A percentile compares a stretch with the other conserved stretches of the same genome.
Evolutionary conservation across 2,113 vertebrate genomes (phyloP).

Genomic region (Lagenorhynchus albirostris): DNA sequence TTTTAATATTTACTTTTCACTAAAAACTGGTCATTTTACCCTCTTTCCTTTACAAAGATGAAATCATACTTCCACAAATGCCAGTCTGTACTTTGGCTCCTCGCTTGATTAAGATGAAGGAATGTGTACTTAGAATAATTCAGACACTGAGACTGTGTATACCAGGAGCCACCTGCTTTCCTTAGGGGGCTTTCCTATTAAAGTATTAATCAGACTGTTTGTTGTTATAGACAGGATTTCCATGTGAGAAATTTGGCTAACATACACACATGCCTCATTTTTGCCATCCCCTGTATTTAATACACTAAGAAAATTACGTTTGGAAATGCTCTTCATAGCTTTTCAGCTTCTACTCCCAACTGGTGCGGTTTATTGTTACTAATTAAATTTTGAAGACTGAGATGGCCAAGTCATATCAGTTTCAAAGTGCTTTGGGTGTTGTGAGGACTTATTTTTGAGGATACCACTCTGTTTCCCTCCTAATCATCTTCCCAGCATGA

Average conservation of each 20-base stretch:
- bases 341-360: constrained; percentile 45
- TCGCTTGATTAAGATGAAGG: constrained; percentile 59
- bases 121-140: constrained; percentile 36
- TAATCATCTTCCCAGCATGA: constrained; percentile 60
- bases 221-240: constrained; percentile 40
- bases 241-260: constrained; percentile 50
- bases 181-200: constrained; percentile 66
- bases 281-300: constrained; percentile 43
- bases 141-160: background rate
- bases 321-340: constrained; percentile 39
- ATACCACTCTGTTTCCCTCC: constrained; percentile 57
- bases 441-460: constrained; percentile 47
- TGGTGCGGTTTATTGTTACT: constrained; percentile 70
- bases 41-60: constrained; percentile 17
- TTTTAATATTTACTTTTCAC: constrained; percentile 52
- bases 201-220: constrained; percentile 66
- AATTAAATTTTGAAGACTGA: constrained; percentile 64
- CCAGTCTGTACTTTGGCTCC: constrained; percentile 25
- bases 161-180: constrained; percentile 71
- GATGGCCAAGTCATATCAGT: constrained; percentile 53
- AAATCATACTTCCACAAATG: constrained; percentile 31
- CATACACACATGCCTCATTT: constrained; percentile 18
- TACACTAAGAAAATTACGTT: constrained; percentile 20
- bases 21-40: constrained; percentile 28
- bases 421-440: constrained; percentile 50